These are phyloP conservation scores for Tenebrosternarchus preto DNA, from an alignment of 2,113 vertebrate species.

Conservation along the genomic window DNA sequence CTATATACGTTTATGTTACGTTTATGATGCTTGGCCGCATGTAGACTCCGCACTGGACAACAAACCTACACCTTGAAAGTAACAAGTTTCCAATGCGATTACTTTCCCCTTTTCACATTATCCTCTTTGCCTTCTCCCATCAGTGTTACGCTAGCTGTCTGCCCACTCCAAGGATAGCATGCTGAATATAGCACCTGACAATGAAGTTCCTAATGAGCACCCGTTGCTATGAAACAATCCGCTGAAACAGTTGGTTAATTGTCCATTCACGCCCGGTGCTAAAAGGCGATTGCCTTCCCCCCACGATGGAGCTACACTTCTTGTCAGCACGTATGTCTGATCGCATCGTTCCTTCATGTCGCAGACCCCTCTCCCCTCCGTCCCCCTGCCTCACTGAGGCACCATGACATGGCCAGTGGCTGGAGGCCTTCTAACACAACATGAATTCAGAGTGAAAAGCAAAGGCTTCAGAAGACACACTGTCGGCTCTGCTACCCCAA, in stretches of 20 bases:
- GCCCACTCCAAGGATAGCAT: slow-evolving; percentile 52
- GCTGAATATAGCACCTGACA: slow-evolving; percentile 60
- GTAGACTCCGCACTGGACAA: neutral
- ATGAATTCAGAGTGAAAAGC: neutral
- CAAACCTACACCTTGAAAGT: slow-evolving; percentile 19
- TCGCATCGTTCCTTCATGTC: neutral
- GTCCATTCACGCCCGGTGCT: slow-evolving; percentile 47
- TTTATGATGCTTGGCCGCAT: neutral
- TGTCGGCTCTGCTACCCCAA: neutral
- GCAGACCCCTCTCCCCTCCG: neutral
- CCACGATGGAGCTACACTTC: slow-evolving; percentile 14
- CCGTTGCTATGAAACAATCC: slow-evolving; percentile 65
- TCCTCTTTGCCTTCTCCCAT: slow-evolving; percentile 37
- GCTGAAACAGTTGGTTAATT: slow-evolving; percentile 61
- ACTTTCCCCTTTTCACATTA: slow-evolving; percentile 25
- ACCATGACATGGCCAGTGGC: neutral
- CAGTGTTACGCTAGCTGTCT: slow-evolving; percentile 50
- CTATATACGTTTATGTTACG: too few species aligned
- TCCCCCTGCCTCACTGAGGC: neutral
- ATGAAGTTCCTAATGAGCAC: slow-evolving; percentile 56
- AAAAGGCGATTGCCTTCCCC: slow-evolving; percentile 29
- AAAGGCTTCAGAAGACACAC: neutral
- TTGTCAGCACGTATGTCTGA: slow-evolving; percentile 10
- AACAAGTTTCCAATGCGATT: neutral
- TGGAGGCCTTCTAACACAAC: slow-evolving; percentile 7